Percentiles rank a stretch among this genome's conserved stretches.
These are phyloP conservation scores for Heliconius eleuchia DNA, from an alignment of 1,140 invertebrate species.

Conservation along the genomic window DNA sequence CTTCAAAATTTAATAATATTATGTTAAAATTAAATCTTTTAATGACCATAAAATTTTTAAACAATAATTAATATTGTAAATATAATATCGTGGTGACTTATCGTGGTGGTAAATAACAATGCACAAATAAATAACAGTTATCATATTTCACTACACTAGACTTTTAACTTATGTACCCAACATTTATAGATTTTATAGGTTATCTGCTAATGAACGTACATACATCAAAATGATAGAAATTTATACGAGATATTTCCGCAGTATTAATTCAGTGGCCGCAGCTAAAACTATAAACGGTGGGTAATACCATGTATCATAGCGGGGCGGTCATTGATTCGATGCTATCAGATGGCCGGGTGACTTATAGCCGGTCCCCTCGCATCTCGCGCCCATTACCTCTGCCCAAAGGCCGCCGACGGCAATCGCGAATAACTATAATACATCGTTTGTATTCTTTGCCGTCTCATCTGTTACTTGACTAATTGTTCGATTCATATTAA, in stretches of 20 bases:
- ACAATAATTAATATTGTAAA: neutral
- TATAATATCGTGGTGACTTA: neutral
- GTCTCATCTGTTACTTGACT: constrained; percentile 60
- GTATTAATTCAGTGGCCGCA: constrained; percentile 70
- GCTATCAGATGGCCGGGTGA: constrained; percentile 70
- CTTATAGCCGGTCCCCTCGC: constrained; percentile 72
- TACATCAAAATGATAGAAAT: constrained; percentile 44
- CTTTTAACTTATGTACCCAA: neutral
- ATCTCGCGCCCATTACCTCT: constrained; percentile 63
- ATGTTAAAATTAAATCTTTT: neutral
- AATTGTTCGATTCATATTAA: constrained; percentile 59
- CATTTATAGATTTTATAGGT: neutral
- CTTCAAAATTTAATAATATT: too few species aligned
- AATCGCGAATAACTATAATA: constrained; percentile 57
- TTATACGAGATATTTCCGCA: constrained; percentile 68
- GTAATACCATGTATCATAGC: constrained; percentile 76
- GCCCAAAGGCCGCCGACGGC: constrained; percentile 42
- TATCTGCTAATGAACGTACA: constrained; percentile 34
- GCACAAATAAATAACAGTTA: too few species aligned
- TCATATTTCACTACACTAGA: too few species aligned
- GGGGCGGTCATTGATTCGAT: constrained; percentile 76
- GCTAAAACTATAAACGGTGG: constrained; percentile 76
- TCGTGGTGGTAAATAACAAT: neutral
- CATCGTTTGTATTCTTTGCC: constrained; percentile 61
- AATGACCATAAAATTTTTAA: too few species aligned